These are phyloP conservation scores for Drosophila fuyamai DNA, from an alignment of 1,140 invertebrate species.

Conservation along the genomic window DNA sequence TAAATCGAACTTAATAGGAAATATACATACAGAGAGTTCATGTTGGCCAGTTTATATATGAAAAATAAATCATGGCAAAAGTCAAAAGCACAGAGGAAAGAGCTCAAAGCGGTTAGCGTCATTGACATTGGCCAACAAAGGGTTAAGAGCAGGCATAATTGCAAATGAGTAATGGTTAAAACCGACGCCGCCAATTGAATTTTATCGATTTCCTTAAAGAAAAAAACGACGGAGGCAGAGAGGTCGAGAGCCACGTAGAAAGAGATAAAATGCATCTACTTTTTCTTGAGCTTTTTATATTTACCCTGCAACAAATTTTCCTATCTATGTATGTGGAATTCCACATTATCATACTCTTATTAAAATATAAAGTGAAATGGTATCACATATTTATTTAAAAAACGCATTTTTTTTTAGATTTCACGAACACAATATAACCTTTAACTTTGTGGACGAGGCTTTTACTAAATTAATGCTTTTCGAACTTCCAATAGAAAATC, in stretches of 20 bases:
- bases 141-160: conserved; percentile 42
- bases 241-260: conserved; percentile 1
- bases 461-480: too few species aligned
- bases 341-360: too few species aligned
- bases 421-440: too few species aligned
- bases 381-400: too few species aligned
- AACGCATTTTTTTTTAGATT: too few species aligned
- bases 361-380: too few species aligned
- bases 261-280: conserved; percentile 6
- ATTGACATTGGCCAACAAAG: conserved; percentile 49
- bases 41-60: background rate
- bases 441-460: too few species aligned
- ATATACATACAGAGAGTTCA: conserved; percentile 15
- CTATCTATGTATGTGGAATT: too few species aligned
- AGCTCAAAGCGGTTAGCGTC: conserved; percentile 32
- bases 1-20: conserved; percentile 32
- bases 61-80: conserved; percentile 33
- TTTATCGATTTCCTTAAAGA: conserved; percentile 40
- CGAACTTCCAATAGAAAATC: too few species aligned
- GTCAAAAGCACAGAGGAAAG: background rate
- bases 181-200: conserved; percentile 42
- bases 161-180: conserved; percentile 47
- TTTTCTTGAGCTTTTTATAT: conserved; percentile 9
- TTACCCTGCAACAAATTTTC: conserved; percentile 8
- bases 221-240: conserved; percentile 8